phyloP scores from a whole-genome alignment of 2,888 invertebrate genomes.

The Thecocarcelia acutangulata region DNA sequence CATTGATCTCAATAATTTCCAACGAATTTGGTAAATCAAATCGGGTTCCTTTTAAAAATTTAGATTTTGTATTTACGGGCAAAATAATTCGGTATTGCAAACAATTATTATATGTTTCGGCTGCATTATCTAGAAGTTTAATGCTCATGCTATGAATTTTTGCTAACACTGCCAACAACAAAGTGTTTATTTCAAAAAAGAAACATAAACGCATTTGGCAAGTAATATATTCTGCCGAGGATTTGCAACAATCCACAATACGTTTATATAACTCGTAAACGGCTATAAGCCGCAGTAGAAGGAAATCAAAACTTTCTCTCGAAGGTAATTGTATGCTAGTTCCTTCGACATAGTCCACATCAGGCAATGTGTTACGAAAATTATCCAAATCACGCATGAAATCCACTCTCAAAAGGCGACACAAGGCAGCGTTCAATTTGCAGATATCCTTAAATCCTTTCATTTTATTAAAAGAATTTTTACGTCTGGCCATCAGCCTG shows the following conservation, averaged over 20 bases:
- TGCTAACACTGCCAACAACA: constrained; percentile 76
- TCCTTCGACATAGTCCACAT: constrained; percentile 70
- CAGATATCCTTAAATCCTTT: constrained; percentile 77
- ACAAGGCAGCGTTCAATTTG: constrained; percentile 78
- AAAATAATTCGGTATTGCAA: constrained; percentile 72
- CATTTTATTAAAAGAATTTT: constrained; percentile 78
- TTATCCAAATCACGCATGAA: constrained; percentile 74
- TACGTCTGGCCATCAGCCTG: constrained; percentile 78
- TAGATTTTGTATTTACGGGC: constrained; percentile 72
- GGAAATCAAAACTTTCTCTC: constrained; percentile 74
- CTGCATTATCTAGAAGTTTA: constrained; percentile 72
- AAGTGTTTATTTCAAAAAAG: constrained; percentile 77
- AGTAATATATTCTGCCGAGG: constrained; percentile 75
- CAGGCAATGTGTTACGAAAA: constrained; percentile 76
- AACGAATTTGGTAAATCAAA: constrained; percentile 72
- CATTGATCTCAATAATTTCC: constrained; percentile 34
- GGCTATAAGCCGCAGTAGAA: constrained; percentile 75
- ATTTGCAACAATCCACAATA: constrained; percentile 75
- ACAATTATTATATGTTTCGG: constrained; percentile 73
- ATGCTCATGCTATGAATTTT: constrained; percentile 74
- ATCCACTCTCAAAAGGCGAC: constrained; percentile 77
- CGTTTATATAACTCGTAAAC: constrained; percentile 75
- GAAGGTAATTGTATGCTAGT: constrained; percentile 75
- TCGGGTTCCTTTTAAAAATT: constrained; percentile 69
- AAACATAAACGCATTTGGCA: constrained; percentile 75